phyloP scores from a whole-genome alignment of 2,888 invertebrate species.

The Crepidodera aurea region DNA sequence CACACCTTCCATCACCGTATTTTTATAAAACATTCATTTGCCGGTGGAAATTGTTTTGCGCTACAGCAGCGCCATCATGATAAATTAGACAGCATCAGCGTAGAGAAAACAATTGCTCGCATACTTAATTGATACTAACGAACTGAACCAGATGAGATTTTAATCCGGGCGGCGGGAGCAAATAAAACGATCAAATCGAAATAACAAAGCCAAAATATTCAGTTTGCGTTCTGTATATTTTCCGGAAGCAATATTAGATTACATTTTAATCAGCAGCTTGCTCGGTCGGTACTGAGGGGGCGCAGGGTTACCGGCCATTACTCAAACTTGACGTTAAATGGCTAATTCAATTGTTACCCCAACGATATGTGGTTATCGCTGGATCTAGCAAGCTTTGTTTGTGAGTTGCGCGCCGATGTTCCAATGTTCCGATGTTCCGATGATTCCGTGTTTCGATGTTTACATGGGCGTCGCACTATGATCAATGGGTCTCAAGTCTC shows the following conservation, averaged over 20 bases:
- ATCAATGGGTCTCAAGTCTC: too few relatives aligned
- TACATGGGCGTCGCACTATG: too few relatives aligned
- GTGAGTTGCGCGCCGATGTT: slow-evolving; percentile 44
- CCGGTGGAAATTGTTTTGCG: too few relatives aligned
- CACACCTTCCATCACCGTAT: too few relatives aligned
- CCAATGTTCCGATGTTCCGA: too few relatives aligned
- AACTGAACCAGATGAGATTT: slow-evolving; percentile 54
- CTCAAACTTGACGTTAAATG: slow-evolving; percentile 64
- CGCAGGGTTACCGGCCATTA: slow-evolving; percentile 61
- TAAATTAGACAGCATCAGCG: slow-evolving; percentile 12
- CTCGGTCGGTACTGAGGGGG: slow-evolving; percentile 50
- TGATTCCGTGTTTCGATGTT: too few relatives aligned
- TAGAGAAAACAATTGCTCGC: slow-evolving; percentile 11
- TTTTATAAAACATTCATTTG: too few relatives aligned
- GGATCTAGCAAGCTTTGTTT: slow-evolving; percentile 52
- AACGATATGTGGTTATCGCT: slow-evolving; percentile 61
- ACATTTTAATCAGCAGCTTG: slow-evolving; percentile 63
- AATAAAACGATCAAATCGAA: slow-evolving; percentile 54
- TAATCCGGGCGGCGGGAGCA: slow-evolving; percentile 51
- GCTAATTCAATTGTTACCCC: slow-evolving; percentile 63
- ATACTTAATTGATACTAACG: slow-evolving; percentile 47
- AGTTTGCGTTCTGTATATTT: slow-evolving; percentile 57
- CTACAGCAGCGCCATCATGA: too few relatives aligned
- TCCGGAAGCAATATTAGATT: slow-evolving; percentile 63
- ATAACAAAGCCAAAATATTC: slow-evolving; percentile 55